These are phyloP conservation scores for Acrocephalus scirpaceus DNA, from an alignment of 2,797 vertebrate genomes.

Conservation along the genomic window DNA sequence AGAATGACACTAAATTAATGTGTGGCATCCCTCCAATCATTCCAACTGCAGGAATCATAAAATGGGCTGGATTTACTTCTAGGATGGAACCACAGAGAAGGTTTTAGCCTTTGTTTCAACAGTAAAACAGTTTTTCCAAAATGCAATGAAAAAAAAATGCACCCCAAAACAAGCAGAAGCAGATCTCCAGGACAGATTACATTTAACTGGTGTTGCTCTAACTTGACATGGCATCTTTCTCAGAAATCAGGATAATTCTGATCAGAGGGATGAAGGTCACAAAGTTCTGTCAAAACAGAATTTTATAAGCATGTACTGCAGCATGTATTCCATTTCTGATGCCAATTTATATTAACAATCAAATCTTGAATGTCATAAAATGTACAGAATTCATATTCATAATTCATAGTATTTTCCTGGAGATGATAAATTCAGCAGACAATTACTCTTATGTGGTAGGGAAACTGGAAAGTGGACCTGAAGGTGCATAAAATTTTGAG, in stretches of 20 bases:
- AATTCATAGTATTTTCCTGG: neutral
- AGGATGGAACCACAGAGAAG: neutral
- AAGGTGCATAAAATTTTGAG: neutral
- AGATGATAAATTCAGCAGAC: neutral
- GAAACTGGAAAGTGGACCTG: neutral
- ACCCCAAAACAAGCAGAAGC: neutral
- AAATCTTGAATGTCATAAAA: neutral
- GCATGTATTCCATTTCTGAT: neutral
- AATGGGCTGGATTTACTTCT: neutral
- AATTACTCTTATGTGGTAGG: accelerated
- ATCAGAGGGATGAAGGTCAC: neutral
- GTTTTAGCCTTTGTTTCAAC: neutral
- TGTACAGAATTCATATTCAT: neutral
- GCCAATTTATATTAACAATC: neutral
- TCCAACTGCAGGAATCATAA: neutral
- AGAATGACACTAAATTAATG: neutral
- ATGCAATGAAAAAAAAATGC: neutral
- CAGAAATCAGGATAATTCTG: neutral
- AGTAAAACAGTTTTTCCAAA: neutral
- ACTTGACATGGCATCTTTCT: neutral
- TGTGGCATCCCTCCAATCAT: neutral
- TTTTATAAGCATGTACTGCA: neutral
- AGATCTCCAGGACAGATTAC: neutral
- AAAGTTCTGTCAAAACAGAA: neutral
- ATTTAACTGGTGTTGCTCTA: neutral